Base-by-base conservation (phyloP, 2,888 invertebrate species). In the Lampropteryx suffumata region DNA sequence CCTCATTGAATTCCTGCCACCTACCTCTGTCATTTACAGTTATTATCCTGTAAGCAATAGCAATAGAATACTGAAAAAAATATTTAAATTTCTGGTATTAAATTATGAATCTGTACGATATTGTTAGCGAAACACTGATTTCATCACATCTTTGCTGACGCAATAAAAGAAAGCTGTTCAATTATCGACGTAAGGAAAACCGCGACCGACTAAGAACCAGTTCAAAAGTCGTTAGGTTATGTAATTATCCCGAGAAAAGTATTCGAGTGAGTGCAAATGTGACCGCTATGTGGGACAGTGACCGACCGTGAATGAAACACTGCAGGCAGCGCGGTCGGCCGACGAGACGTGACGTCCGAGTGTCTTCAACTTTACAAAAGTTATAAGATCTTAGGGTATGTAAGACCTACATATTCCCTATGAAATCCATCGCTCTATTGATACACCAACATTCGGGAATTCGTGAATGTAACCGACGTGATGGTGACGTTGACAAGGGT, bases 401-500 rank as follows among this genome's bases (percentile, higher is more conserved):
- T 35, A 12, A 24, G 21, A 10, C 21, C 21, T 10, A 54, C 29
- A 40, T 12, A 50, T 47, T 12, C 11, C 36, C 12, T 29, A 46
- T 34, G 9, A 36, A 33, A 27, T 39, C 42, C 41, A 44, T 45
- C 27, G 9, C 28, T 34, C 12, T 34, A 24, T 12, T 35, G 21
- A 41, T 29, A 37, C 36, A 49, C 36, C 41, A 43, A 39, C 13
- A 26, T 42, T 45, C 39, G 42, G 59, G 53, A 53, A 62, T 58
- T 55, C 40, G 59, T 64, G 56, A 60, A 61, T 69, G 64, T 66
- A 57, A 56, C 55, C 58, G 76, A 78, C n/a, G n/a, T n/a, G n/a
- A n/a, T n/a, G n/a, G n/a, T n/a, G n/a, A n/a, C 79, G 68, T 72
- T 79, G 79, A 78, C 59, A 71, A 73, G 76, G 79, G 79, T 79